These are phyloP conservation scores for Drymonia ruficornis DNA, from an alignment of 2,888 invertebrate species.

Conservation along the genomic window DNA sequence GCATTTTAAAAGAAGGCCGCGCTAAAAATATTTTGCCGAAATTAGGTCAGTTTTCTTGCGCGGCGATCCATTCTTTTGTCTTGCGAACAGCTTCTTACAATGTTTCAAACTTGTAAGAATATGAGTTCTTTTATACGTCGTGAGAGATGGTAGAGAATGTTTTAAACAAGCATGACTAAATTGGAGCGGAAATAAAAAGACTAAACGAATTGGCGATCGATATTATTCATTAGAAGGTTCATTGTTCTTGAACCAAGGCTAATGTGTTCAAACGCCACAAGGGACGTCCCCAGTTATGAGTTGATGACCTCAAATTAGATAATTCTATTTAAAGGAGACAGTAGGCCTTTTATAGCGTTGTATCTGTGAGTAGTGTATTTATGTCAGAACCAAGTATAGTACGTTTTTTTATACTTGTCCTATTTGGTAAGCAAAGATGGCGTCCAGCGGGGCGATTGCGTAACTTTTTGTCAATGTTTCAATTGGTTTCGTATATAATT, in stretches of 20 bases:
- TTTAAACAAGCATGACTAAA: background rate
- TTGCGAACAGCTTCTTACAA: conserved; percentile 18
- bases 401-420: no score
- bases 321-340: background rate
- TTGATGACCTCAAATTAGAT: conserved; percentile 25
- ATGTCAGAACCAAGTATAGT: background rate
- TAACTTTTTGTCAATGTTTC: no score
- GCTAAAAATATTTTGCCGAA: conserved; percentile 35
- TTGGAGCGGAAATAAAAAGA: background rate
- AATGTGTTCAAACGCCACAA: conserved; percentile 26
- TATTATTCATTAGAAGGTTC: conserved; percentile 37
- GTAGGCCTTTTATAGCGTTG: background rate
- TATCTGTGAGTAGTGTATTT: background rate
- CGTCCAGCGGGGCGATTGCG: no score
- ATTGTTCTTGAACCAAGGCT: conserved; percentile 37
- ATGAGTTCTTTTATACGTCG: background rate
- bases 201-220: conserved; percentile 14
- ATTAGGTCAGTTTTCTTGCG: conserved; percentile 31
- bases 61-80: conserved; percentile 25
- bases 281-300: conserved; percentile 30
- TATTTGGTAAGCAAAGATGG: no score
- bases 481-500: no score
- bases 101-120: conserved; percentile 15
- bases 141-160: background rate
- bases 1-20: conserved; percentile 31